phyloP scores from a whole-genome alignment of 2,797 vertebrate species.

The Apogon talboti region DNA sequence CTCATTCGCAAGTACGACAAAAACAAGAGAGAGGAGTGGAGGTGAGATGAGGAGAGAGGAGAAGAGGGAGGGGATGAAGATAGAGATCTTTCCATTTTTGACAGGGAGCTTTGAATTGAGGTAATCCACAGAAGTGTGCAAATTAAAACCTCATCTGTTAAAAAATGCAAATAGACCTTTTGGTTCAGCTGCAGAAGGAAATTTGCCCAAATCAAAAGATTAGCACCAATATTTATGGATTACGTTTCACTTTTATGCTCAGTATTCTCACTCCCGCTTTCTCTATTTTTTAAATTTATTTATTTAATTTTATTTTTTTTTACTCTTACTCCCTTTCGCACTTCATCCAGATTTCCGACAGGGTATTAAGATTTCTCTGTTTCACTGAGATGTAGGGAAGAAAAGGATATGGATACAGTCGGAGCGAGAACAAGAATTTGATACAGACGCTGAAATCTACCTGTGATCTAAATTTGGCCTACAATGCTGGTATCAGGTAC shows the following conservation, averaged over 20 bases:
- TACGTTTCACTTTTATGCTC: slow-evolving; percentile 70
- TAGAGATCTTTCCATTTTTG: slow-evolving; percentile 75
- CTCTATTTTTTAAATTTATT: slow-evolving; percentile 17
- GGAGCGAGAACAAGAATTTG: slow-evolving; percentile 24
- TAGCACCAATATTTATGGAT: slow-evolving; percentile 69
- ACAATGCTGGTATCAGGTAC: not conserved
- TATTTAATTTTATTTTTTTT: slow-evolving; percentile 18
- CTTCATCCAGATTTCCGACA: slow-evolving; percentile 38
- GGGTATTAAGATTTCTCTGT: slow-evolving; percentile 46
- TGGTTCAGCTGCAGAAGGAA: slow-evolving; percentile 66
- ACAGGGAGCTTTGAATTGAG: slow-evolving; percentile 71
- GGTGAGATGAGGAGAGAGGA: slow-evolving; percentile 9
- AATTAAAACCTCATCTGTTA: slow-evolving; percentile 77
- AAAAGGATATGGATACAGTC: slow-evolving; percentile 16
- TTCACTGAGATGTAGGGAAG: slow-evolving; percentile 24
- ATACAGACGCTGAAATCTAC: slow-evolving; percentile 39
- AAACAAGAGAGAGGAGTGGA: slow-evolving; percentile 22
- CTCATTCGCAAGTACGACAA: slow-evolving; percentile 29
- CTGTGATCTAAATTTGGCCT: slow-evolving; percentile 55
- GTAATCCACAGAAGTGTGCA: slow-evolving; percentile 77
- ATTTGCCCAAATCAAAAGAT: slow-evolving; percentile 74
- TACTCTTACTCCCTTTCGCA: slow-evolving; percentile 2
- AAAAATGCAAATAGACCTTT: slow-evolving; percentile 76
- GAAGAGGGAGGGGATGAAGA: slow-evolving; percentile 37
- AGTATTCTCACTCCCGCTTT: slow-evolving; percentile 13